Conservation (phyloP, 2,888 invertebrate species). For the Pegoplata infirma region DNA sequence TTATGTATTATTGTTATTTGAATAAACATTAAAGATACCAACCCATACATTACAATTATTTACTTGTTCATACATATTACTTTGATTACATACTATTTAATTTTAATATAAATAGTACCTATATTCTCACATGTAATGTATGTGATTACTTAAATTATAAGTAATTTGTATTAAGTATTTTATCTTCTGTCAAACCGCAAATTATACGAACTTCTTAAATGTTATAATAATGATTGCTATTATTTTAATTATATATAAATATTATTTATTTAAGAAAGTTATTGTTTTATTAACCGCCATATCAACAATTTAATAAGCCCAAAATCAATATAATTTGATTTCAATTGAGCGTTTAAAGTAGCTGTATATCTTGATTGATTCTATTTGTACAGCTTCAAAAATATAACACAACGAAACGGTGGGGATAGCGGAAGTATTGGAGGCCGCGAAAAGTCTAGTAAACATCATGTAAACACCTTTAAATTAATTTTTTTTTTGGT, state of each 20-base stretch:
- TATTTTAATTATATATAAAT: slow-evolving; percentile 31
- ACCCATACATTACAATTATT: neutral
- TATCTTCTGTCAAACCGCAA: slow-evolving; percentile 30
- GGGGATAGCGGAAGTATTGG: no score
- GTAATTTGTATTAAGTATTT: no score
- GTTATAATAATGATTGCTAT: slow-evolving; percentile 18
- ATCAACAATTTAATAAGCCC: slow-evolving; percentile 26
- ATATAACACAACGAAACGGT: no score
- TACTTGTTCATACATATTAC: neutral
- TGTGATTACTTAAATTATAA: neutral
- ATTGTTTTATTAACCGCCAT: slow-evolving; percentile 9
- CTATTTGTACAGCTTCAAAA: no score
- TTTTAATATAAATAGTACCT: neutral
- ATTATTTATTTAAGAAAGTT: slow-evolving; percentile 5
- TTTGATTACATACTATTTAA: neutral
- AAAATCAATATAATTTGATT: no score
- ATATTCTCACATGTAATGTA: neutral
- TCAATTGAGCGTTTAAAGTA: no score
- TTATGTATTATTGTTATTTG: neutral
- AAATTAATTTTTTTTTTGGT: no score
- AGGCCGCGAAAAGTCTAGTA: no score
- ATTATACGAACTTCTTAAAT: slow-evolving; percentile 22
- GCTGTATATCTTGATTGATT: no score
- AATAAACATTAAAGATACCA: neutral
- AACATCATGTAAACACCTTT: no score